Percentiles rank a stretch among this genome's conserved stretches.
Evolutionary conservation across 2,797 vertebrate species (phyloP).

Genomic region (Sebastes iracundus): DNA sequence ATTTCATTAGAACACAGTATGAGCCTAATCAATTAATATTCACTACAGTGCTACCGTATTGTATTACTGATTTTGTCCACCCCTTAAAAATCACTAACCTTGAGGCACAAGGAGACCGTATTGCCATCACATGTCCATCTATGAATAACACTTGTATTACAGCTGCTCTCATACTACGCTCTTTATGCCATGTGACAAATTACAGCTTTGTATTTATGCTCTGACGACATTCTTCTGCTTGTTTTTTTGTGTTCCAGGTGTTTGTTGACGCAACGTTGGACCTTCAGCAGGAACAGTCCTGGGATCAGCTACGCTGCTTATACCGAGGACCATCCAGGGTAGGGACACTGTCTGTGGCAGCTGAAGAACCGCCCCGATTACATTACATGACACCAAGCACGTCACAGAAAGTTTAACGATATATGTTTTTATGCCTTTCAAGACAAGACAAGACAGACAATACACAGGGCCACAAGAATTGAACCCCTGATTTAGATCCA

Average conservation of each 20-base stretch:
- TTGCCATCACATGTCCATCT: background rate
- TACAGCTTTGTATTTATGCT: background rate
- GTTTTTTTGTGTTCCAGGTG: constrained; percentile 71
- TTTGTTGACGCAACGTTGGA: constrained; percentile 86
- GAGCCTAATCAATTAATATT: background rate
- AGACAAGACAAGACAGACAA: too few relatives aligned
- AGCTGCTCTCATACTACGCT: background rate
- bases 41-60: background rate
- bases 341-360: constrained; percentile 26
- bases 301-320: constrained; percentile 91
- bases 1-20: background rate
- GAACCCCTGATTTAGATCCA: background rate
- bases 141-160: background rate
- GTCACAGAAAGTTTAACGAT: background rate
- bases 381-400: background rate
- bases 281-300: constrained; percentile 93
- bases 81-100: background rate
- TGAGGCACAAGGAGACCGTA: background rate
- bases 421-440: background rate
- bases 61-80: background rate
- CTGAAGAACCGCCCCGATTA: background rate
- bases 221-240: background rate
- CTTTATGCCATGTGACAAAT: background rate
- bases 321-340: constrained; percentile 94
- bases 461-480: background rate